Evolutionary conservation across 2,797 vertebrate species (phyloP).

Genomic region (Eulemur coronatus): DNA sequence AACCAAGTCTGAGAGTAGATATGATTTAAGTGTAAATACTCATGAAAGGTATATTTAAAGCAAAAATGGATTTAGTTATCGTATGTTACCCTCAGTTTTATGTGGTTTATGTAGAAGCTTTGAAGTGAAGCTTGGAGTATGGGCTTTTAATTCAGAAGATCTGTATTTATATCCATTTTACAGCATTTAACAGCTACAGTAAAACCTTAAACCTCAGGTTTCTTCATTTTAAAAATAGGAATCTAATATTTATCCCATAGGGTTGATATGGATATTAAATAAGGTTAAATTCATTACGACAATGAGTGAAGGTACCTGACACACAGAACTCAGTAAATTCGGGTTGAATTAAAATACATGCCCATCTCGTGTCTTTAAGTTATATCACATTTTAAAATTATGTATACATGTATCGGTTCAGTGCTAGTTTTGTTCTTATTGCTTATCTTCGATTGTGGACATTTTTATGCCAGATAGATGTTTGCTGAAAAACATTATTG

Average conservation of each 20-base stretch:
- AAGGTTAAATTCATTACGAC: not conserved
- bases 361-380: not conserved
- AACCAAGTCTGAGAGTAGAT: not conserved
- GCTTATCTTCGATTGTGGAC: not conserved
- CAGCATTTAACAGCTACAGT: not conserved
- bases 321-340: slow-evolving; percentile 2
- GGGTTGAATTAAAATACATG: not conserved
- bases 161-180: slow-evolving; percentile 1
- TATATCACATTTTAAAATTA: not conserved
- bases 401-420: not conserved
- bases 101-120: not conserved
- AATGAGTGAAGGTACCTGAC: not conserved
- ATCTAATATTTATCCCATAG: not conserved
- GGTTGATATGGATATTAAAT: not conserved
- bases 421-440: not conserved
- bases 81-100: not conserved
- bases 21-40: not conserved
- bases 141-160: not conserved
- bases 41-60: not conserved
- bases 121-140: not conserved
- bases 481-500: slow-evolving; percentile 4
- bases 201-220: not conserved
- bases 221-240: not conserved
- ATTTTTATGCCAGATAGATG: not conserved
- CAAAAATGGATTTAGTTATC: not conserved